Conservation (phyloP, 2,797 vertebrate genomes). For the Ctenosaura bakeri region DNA sequence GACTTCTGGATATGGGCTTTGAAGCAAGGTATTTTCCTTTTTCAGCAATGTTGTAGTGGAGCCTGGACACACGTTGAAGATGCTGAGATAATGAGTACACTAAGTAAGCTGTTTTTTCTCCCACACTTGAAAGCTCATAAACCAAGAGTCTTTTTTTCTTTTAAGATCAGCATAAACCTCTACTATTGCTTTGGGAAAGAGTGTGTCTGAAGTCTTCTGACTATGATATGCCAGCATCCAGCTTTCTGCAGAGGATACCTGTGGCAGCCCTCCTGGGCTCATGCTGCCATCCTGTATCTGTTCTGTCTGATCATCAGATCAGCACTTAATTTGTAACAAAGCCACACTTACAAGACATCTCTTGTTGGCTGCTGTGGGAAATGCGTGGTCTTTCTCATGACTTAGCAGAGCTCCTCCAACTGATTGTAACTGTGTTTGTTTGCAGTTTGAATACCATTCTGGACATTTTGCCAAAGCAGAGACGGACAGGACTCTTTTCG, state of each 20-base stretch:
- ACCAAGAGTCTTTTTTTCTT: no score
- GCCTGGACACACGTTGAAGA: background rate
- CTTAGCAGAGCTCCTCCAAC: background rate
- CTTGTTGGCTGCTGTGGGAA: background rate
- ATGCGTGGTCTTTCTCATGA: background rate
- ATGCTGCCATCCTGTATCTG: no score
- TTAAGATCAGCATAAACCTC: no score
- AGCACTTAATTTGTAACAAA: background rate
- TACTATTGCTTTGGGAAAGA: no score
- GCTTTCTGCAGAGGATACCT: no score
- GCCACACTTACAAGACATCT: background rate
- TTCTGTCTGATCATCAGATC: no score
- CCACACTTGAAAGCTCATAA: no score
- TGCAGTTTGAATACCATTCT: slow-evolving; percentile 93
- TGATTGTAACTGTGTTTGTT: slow-evolving; percentile 11
- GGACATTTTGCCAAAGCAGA: slow-evolving; percentile 92
- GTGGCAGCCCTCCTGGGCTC: no score
- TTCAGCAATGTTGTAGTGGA: background rate
- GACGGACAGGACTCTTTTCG: slow-evolving; percentile 95
- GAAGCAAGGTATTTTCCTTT: slow-evolving; percentile 86
- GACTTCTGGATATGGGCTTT: slow-evolving; percentile 97
- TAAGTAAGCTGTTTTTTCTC: no score
- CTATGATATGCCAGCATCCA: no score
- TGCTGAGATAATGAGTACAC: background rate
- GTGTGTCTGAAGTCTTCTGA: no score